Evolutionary conservation across 2,888 invertebrate genomes (phyloP).

Genomic region (Geotrupes spiniger): DNA sequence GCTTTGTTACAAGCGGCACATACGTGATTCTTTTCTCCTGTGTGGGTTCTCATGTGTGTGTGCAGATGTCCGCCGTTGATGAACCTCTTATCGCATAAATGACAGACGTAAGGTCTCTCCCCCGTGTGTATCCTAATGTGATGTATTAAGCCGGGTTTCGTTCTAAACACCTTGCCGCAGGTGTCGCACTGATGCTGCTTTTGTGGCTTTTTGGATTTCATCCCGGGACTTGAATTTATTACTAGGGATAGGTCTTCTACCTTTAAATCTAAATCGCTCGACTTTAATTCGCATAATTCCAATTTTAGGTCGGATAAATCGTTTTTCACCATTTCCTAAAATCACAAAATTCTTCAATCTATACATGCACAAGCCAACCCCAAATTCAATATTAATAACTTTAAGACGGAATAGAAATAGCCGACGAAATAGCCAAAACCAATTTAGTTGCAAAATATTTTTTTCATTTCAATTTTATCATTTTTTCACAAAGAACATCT

Average conservation of each 20-base stretch:
- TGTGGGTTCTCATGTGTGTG: constrained; percentile 50
- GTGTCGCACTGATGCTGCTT: constrained; percentile 49
- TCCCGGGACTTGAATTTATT: constrained; percentile 20
- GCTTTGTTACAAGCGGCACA: constrained; percentile 48
- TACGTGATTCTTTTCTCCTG: constrained; percentile 50
- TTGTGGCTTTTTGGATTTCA: constrained; percentile 31
- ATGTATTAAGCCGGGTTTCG: constrained; percentile 48
- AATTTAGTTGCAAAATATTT: too few relatives aligned
- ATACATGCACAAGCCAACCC: too few relatives aligned
- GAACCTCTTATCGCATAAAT: constrained; percentile 48
- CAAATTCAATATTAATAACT: too few relatives aligned
- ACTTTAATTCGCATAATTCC: constrained; percentile 38
- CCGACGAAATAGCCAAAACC: too few relatives aligned
- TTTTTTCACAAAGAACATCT: too few relatives aligned
- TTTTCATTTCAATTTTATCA: too few relatives aligned
- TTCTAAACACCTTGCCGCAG: constrained; percentile 48
- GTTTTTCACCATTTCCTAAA: constrained; percentile 16
- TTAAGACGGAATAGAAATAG: too few relatives aligned
- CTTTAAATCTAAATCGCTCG: constrained; percentile 32
- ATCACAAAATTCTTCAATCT: not conserved
- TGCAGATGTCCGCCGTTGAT: constrained; percentile 50
- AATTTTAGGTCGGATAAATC: constrained; percentile 36
- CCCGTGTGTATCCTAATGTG: constrained; percentile 50
- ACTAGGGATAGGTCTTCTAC: constrained; percentile 34
- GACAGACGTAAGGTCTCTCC: constrained; percentile 49